These are phyloP conservation scores for Scaptomyza reducta DNA, from an alignment of 2,888 invertebrate genomes.

Conservation along the genomic window DNA sequence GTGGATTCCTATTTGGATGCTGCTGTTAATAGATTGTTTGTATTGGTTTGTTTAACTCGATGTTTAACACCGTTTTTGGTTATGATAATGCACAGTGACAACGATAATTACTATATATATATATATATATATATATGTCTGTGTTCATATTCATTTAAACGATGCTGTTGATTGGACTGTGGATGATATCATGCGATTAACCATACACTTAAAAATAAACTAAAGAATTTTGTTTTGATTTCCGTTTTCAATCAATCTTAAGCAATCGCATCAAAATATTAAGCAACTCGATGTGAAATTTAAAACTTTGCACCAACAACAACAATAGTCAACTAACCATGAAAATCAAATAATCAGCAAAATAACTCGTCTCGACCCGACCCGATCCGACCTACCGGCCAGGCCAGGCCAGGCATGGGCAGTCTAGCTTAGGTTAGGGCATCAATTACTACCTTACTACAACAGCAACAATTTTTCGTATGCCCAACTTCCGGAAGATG, in stretches of 20 bases:
- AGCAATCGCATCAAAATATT: not conserved
- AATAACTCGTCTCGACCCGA: slow-evolving; percentile 1
- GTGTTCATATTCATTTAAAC: not conserved
- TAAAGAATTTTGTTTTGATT: slow-evolving; percentile 9
- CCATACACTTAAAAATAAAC: slow-evolving; percentile 1
- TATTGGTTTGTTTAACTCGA: slow-evolving; percentile 7
- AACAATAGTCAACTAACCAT: slow-evolving; percentile 57
- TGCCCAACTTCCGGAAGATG: slow-evolving; percentile 58
- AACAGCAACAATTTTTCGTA: slow-evolving; percentile 16
- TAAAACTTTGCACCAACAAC: slow-evolving; percentile 4
- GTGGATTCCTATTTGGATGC: slow-evolving; percentile 32
- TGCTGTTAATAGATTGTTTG: slow-evolving; percentile 37
- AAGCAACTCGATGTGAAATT: slow-evolving; percentile 10
- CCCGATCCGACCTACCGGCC: slow-evolving; percentile 1
- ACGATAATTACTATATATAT: slow-evolving; percentile 5
- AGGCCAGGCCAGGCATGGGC: slow-evolving; percentile 7
- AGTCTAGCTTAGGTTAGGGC: slow-evolving; percentile 23
- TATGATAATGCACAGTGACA: slow-evolving; percentile 1
- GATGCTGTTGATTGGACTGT: slow-evolving; percentile 7
- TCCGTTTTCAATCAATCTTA: not conserved
- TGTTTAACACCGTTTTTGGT: not conserved
- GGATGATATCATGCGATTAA: slow-evolving; percentile 45
- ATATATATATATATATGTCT: not conserved
- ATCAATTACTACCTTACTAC: slow-evolving; percentile 43
- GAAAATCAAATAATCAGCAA: slow-evolving; percentile 62